Percentiles rank a stretch among this genome's conserved stretches.
Conservation (phyloP, 2,888 invertebrate species). For the Stenoptilia bipunctidactyla region DNA sequence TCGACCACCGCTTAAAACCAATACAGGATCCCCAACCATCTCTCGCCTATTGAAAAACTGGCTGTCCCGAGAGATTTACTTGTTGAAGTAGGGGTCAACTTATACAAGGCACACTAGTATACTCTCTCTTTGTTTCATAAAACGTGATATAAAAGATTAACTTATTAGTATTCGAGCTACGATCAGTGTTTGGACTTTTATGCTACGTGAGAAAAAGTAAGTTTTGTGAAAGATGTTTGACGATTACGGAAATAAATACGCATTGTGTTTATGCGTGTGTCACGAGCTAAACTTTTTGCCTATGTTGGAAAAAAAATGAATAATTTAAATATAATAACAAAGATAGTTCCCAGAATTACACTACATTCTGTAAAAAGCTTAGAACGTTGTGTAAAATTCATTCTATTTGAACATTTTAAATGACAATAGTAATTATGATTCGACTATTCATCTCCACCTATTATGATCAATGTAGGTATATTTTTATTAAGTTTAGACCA, state of each 20-base stretch:
- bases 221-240: conserved; percentile 11
- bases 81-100: conserved; percentile 27
- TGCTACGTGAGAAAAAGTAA: conserved; percentile 36
- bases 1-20: conserved; percentile 35
- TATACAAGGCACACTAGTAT: conserved; percentile 30
- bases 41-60: conserved; percentile 16
- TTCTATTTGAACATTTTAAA: no score
- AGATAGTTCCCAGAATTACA: no score
- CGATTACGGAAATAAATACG: background rate
- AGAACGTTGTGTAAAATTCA: no score
- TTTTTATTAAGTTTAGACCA: no score
- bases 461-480: no score
- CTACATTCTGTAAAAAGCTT: no score
- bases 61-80: conserved; percentile 14
- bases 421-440: no score
- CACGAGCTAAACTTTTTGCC: no score
- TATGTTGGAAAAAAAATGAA: no score
- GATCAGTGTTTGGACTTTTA: conserved; percentile 35
- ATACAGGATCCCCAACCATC: conserved; percentile 11
- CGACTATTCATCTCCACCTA: no score
- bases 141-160: conserved; percentile 68
- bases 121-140: conserved; percentile 64
- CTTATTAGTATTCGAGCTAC: conserved; percentile 63
- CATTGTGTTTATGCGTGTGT: background rate
- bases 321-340: no score